Evolutionary conservation across 1,140 invertebrate genomes (phyloP).

Genomic region (Cyrtorhinus lividipennis): DNA sequence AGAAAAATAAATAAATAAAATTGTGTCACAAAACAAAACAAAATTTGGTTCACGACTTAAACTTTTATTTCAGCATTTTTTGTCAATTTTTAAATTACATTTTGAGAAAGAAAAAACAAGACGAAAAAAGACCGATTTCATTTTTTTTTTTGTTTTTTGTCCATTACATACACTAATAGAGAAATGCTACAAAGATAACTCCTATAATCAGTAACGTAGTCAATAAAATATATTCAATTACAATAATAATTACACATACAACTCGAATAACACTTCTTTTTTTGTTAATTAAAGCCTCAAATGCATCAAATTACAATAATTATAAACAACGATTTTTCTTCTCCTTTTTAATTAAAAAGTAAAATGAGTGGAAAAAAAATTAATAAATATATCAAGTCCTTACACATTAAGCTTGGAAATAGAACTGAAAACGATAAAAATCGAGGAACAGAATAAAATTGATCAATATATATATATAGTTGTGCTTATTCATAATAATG

Average conservation of each 20-base stretch:
- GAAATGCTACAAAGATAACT: conserved; percentile 1
- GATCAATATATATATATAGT: background rate
- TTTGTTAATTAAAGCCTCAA: conserved; percentile 2
- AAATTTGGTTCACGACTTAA: no score
- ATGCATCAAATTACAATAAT: background rate
- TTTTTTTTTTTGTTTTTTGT: no score
- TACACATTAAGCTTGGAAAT: background rate
- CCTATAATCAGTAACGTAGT: background rate
- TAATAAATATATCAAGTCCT: background rate
- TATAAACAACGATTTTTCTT: background rate
- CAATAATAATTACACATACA: background rate
- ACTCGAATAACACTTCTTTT: background rate
- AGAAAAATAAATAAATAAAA: no score
- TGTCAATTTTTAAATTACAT: no score
- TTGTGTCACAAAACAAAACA: no score
- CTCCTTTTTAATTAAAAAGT: background rate
- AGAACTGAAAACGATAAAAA: background rate
- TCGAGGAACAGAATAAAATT: background rate
- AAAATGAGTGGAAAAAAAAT: background rate
- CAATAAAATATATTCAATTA: background rate
- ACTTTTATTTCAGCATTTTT: no score
- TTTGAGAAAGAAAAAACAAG: no score
- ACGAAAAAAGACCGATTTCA: background rate
- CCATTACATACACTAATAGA: background rate
- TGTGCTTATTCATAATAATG: background rate